Conservation (phyloP, 2,888 invertebrate genomes). For the Agonopterix arenella region DNA sequence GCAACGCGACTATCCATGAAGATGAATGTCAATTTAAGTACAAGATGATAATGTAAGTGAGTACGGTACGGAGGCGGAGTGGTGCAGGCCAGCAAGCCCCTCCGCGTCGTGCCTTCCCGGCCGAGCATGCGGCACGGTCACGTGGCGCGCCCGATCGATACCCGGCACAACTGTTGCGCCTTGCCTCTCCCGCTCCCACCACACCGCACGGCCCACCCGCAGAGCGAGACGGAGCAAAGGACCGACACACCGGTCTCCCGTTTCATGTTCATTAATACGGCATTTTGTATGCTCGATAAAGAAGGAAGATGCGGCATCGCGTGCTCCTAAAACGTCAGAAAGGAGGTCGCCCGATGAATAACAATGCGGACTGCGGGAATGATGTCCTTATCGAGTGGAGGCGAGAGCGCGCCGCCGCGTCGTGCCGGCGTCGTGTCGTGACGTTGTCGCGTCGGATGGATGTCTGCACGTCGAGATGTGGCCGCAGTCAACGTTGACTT, state of each 20-base stretch:
- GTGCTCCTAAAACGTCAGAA: constrained; percentile 66
- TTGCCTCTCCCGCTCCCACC: constrained; percentile 28
- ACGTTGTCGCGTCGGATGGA: too few relatives aligned
- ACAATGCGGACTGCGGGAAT: constrained; percentile 75
- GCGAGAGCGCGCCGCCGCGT: constrained; percentile 6
- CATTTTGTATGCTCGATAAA: constrained; percentile 19
- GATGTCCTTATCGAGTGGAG: constrained; percentile 59
- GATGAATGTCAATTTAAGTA: not conserved
- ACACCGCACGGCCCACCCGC: constrained; percentile 38
- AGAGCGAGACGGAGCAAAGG: constrained; percentile 52
- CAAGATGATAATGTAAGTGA: not conserved
- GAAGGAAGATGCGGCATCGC: constrained; percentile 65
- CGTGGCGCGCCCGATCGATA: constrained; percentile 65
- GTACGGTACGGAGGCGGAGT: not conserved
- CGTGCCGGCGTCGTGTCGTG: too few relatives aligned
- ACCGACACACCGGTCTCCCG: constrained; percentile 50
- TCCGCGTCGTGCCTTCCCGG: not conserved
- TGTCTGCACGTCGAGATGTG: too few relatives aligned
- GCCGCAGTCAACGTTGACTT: too few relatives aligned
- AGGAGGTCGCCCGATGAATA: constrained; percentile 72
- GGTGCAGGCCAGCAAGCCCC: not conserved
- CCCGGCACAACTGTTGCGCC: constrained; percentile 67
- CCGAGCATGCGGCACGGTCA: constrained; percentile 35
- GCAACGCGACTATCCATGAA: not conserved
- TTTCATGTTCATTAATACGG: constrained; percentile 24